These are phyloP conservation scores for Staurois parvus DNA, from an alignment of 2,797 vertebrate genomes.

Conservation along the genomic window DNA sequence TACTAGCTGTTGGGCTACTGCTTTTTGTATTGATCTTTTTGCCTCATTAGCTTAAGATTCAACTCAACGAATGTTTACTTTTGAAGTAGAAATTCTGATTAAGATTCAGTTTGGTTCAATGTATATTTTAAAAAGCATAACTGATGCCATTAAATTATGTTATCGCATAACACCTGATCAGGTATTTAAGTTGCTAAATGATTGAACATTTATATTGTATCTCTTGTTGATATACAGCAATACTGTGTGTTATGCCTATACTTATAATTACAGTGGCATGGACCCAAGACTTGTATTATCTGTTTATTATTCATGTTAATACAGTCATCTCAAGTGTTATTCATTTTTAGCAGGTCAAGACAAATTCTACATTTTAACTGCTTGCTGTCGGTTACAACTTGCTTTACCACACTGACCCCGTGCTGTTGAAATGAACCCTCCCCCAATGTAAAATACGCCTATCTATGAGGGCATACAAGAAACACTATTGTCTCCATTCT, in stretches of 20 bases:
- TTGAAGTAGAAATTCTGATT: not conserved
- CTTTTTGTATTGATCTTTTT: not conserved
- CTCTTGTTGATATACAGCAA: not conserved
- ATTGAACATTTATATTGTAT: not conserved
- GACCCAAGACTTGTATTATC: not conserved
- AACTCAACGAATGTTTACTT: not conserved
- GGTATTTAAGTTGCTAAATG: not conserved
- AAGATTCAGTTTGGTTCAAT: no score
- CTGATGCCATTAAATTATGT: not conserved
- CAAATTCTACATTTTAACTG: not conserved
- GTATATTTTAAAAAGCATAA: no score
- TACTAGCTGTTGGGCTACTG: no score
- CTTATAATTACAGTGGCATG: not conserved
- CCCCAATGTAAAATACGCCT: not conserved
- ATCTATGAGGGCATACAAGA: not conserved
- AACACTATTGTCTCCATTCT: slow-evolving; percentile 3
- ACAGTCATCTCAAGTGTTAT: no score
- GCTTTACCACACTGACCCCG: not conserved
- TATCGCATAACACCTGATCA: not conserved
- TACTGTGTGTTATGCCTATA: not conserved
- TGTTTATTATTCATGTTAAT: no score
- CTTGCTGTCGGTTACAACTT: not conserved
- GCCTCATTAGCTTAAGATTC: not conserved
- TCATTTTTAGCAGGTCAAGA: not conserved
- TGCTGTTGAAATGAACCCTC: not conserved